Conservation (phyloP, 2,797 vertebrate species). For the Fistularia tabacaria region DNA sequence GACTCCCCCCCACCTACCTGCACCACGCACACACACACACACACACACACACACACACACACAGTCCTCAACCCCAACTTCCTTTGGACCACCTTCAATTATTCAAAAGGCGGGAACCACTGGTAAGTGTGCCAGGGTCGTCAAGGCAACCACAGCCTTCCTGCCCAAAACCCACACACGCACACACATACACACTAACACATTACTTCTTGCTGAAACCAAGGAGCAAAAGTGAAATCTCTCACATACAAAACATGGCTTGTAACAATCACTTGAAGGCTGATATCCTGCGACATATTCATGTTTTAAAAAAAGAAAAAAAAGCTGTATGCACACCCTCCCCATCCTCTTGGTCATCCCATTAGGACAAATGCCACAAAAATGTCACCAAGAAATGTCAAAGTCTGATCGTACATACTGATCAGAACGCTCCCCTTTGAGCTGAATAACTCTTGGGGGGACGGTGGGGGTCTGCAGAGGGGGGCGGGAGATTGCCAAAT, state of each 20-base stretch:
- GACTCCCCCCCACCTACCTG: constrained; percentile 25
- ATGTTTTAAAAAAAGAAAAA: background rate
- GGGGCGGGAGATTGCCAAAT: background rate
- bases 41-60: too few species aligned
- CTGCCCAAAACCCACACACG: constrained; percentile 54
- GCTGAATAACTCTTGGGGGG: constrained; percentile 13
- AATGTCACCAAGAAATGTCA: constrained; percentile 70
- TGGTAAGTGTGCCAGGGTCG: constrained; percentile 74
- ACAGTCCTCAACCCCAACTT: too few species aligned
- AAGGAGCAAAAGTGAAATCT: too few species aligned
- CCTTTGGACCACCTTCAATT: constrained; percentile 76
- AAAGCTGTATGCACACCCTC: constrained; percentile 33
- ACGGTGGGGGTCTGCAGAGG: constrained; percentile 1
- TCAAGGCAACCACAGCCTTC: constrained; percentile 77
- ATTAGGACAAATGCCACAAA: constrained; percentile 64
- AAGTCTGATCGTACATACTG: constrained; percentile 57
- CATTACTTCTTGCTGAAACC: constrained; percentile 6
- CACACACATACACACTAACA: constrained; percentile 49
- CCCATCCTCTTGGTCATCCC: constrained; percentile 39
- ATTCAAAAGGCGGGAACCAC: constrained; percentile 76
- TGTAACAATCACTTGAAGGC: background rate
- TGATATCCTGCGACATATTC: constrained; percentile 8
- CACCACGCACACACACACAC: too few species aligned
- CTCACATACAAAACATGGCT: too few species aligned
- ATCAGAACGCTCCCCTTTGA: constrained; percentile 28